Evolutionary conservation across 2,888 invertebrate genomes (phyloP).

Genomic region (Caenorhabditis imperialis): DNA sequence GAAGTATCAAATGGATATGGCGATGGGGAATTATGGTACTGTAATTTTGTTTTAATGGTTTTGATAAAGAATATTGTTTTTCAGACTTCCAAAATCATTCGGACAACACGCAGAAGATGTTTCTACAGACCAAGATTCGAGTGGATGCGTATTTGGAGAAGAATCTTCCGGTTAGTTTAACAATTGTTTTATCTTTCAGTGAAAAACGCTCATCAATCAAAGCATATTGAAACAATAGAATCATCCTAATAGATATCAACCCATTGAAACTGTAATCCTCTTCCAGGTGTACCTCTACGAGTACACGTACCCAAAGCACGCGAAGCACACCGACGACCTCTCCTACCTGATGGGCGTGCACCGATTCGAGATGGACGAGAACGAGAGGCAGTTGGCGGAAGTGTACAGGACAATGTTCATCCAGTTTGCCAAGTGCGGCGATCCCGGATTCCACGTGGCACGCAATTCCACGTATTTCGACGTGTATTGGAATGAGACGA

Average conservation of each 20-base stretch:
- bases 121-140: constrained; percentile 17
- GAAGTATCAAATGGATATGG: constrained; percentile 48
- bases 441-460: constrained; percentile 10
- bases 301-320: constrained; percentile 59
- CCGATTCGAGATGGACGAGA: constrained; percentile 59
- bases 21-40: constrained; percentile 22
- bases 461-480: constrained; percentile 10
- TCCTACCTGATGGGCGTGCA: constrained; percentile 66
- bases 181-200: too few species aligned
- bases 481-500: constrained; percentile 28
- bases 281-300: constrained; percentile 62
- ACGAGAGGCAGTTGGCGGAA: constrained; percentile 55
- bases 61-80: background rate
- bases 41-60: background rate
- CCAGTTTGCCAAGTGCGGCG: constrained; percentile 58
- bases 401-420: constrained; percentile 54
- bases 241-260: too few species aligned
- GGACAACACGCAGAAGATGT: constrained; percentile 47
- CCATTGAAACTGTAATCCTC: too few species aligned
- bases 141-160: too few species aligned
- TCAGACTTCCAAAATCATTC: constrained; percentile 38
- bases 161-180: too few species aligned
- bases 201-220: too few species aligned
- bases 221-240: too few species aligned
- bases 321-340: constrained; percentile 62